Evolutionary conservation across 2,888 invertebrate species (phyloP).

Genomic region (Caenorhabditis afra): DNA sequence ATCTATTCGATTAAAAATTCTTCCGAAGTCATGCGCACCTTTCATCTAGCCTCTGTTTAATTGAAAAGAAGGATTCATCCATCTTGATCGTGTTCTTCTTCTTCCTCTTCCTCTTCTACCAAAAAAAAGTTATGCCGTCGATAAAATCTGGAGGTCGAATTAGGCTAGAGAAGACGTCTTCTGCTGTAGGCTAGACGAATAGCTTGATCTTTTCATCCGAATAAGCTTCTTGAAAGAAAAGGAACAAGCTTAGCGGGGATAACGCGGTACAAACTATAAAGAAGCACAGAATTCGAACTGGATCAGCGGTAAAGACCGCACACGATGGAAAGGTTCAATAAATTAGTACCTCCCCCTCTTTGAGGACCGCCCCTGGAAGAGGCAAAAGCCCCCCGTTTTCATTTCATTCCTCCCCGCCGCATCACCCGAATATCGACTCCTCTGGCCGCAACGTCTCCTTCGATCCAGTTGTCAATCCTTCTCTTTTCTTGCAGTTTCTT

Average conservation of each 20-base stretch:
- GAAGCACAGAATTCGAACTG: background rate
- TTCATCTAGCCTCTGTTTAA: background rate
- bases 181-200: background rate
- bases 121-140: background rate
- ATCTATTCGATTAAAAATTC: no score
- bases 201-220: no score
- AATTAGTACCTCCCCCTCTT: constrained; percentile 36
- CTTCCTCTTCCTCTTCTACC: background rate
- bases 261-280: constrained; percentile 16
- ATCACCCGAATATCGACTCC: constrained; percentile 9
- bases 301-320: constrained; percentile 7
- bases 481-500: constrained; percentile 34
- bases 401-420: constrained; percentile 17
- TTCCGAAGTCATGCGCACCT: no score
- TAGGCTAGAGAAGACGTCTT: background rate
- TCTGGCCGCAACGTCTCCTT: constrained; percentile 1
- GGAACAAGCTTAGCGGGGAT: no score
- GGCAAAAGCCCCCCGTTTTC: constrained; percentile 9
- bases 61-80: background rate
- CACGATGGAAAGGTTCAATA: constrained; percentile 30
- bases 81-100: background rate
- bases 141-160: background rate
- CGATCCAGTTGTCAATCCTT: constrained; percentile 27
- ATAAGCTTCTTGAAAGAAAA: no score
- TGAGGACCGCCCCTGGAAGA: constrained; percentile 16